phyloP scores from a whole-genome alignment of 2,113 vertebrate genomes.

The Irena cyanogastra region DNA sequence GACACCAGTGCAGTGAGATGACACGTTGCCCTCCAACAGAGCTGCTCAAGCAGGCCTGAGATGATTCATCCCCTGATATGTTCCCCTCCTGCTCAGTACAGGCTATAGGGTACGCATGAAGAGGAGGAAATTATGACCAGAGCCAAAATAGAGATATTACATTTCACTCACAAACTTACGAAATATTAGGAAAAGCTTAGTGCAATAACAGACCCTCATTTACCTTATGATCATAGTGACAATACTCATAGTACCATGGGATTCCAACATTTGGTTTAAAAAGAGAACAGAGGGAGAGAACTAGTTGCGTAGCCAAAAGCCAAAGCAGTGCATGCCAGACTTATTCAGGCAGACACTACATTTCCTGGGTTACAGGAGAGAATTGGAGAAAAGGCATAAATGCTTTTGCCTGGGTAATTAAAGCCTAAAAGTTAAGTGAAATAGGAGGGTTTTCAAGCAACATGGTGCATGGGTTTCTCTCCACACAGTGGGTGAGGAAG shows the following conservation, averaged over 20 bases:
- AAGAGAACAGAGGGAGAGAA: background rate
- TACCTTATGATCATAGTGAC: background rate
- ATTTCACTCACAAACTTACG: background rate
- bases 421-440: background rate
- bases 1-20: too few relatives aligned
- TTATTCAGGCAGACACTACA: background rate
- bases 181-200: background rate
- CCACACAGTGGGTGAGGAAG: background rate
- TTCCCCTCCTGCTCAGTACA: background rate
- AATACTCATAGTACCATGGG: background rate
- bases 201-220: fast-evolving
- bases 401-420: background rate
- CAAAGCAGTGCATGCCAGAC: background rate
- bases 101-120: fast-evolving
- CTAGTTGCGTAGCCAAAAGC: fast-evolving
- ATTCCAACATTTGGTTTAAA: background rate
- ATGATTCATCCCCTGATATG: fast-evolving
- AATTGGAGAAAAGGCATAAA: background rate
- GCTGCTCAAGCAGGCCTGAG: background rate
- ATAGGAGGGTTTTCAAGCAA: background rate
- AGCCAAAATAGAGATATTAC: background rate
- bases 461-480: background rate
- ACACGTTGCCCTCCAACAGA: background rate
- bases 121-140: background rate
- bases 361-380: background rate